phyloP scores from a whole-genome alignment of 2,797 vertebrate species.

The Crenuchus spilurus region DNA sequence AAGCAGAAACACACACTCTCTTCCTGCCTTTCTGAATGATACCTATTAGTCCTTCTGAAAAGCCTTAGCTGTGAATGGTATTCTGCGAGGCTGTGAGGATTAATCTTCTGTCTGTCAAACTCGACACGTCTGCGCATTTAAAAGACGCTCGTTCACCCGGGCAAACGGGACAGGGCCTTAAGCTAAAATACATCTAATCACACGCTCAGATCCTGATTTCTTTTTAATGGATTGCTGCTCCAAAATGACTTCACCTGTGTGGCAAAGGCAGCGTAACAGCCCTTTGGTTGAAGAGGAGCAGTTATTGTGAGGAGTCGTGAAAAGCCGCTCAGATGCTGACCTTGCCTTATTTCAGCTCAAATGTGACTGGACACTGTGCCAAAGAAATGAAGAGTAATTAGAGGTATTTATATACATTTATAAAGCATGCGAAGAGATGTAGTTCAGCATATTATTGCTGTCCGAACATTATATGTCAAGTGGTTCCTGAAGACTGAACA shows the following conservation, averaged over 20 bases:
- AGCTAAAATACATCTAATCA: constrained; percentile 54
- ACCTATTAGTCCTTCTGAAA: constrained; percentile 55
- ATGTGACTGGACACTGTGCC: background rate
- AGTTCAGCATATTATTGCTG: too few relatives aligned
- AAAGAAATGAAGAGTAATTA: background rate
- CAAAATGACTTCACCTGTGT: constrained; percentile 5
- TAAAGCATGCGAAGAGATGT: background rate
- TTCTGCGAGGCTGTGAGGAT: constrained; percentile 44
- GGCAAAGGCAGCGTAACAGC: background rate
- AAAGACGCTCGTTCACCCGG: constrained; percentile 39
- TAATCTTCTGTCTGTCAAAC: constrained; percentile 55
- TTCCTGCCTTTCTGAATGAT: constrained; percentile 30
- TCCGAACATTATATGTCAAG: too few relatives aligned
- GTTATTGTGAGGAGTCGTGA: constrained; percentile 8
- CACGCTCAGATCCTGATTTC: constrained; percentile 40
- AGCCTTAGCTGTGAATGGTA: constrained; percentile 43
- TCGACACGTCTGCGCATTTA: constrained; percentile 42
- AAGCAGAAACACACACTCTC: constrained; percentile 5
- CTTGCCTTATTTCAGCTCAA: constrained; percentile 7
- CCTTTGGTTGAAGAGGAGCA: constrained; percentile 1
- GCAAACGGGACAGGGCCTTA: constrained; percentile 39
- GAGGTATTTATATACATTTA: background rate
- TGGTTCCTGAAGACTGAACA: too few relatives aligned
- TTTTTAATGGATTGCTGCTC: constrained; percentile 42
- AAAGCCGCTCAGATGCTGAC: constrained; percentile 25